phyloP scores from a whole-genome alignment of 2,888 invertebrate genomes.

The Atethmia centrago region DNA sequence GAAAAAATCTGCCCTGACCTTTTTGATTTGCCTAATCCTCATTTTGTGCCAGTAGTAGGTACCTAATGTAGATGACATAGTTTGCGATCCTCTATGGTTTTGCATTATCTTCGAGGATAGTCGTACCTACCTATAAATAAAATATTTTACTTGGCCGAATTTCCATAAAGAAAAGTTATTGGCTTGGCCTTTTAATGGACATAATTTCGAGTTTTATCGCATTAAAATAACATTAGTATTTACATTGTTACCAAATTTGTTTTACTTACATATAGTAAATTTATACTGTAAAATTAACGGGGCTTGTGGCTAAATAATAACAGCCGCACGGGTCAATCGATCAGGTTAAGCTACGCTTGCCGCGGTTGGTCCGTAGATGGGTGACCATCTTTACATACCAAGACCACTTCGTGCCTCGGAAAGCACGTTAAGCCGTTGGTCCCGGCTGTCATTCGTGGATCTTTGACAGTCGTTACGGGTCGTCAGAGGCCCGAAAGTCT shows the following conservation, averaged over 20 bases:
- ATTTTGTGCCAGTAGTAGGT: neutral
- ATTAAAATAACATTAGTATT: neutral
- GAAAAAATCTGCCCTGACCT: neutral
- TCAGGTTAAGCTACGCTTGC: no score
- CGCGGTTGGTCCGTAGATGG: no score
- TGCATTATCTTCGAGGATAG: neutral
- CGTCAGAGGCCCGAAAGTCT: no score
- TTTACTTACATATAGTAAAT: neutral
- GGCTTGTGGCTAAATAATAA: no score
- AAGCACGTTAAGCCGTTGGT: no score
- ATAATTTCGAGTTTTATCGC: neutral
- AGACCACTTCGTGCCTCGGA: no score
- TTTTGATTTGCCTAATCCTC: neutral
- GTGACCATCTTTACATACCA: no score
- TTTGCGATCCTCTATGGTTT: neutral
- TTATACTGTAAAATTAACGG: neutral
- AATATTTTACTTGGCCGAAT: neutral
- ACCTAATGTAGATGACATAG: neutral
- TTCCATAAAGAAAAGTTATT: neutral
- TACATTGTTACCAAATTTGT: neutral
- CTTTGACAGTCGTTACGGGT: no score
- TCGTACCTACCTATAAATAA: neutral
- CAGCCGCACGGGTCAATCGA: no score
- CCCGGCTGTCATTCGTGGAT: no score
- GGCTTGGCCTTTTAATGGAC: neutral